These are phyloP conservation scores for Geotria australis DNA, from an alignment of 2,797 vertebrate genomes.

Conservation along the genomic window DNA sequence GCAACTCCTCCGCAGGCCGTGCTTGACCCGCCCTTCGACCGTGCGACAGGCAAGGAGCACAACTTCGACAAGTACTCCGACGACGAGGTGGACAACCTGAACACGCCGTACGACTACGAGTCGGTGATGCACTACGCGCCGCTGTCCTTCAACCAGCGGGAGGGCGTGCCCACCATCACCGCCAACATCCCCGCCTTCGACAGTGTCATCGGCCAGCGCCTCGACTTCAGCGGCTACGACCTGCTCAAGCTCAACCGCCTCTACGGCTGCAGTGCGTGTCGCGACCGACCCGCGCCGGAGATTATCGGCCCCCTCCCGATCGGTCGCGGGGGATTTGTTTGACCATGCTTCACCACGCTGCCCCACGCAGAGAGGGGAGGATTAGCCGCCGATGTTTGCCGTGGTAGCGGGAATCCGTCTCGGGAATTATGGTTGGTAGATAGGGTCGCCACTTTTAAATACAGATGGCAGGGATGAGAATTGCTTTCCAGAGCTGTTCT, in stretches of 20 bases:
- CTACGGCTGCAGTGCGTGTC: conserved; percentile 56
- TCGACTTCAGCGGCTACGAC: conserved; percentile 43
- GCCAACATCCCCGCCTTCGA: conserved; percentile 46
- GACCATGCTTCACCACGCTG: too few species aligned
- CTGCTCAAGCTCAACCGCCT: conserved; percentile 41
- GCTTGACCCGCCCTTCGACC: too few species aligned
- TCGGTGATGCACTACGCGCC: conserved; percentile 62
- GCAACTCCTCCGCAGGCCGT: too few species aligned
- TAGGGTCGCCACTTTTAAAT: too few species aligned
- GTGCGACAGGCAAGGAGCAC: conserved; percentile 16
- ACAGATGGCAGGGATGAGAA: too few species aligned
- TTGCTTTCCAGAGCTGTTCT: too few species aligned
- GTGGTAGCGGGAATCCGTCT: too few species aligned
- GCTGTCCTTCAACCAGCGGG: conserved; percentile 45
- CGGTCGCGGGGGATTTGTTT: too few species aligned
- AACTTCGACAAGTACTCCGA: conserved; percentile 48
- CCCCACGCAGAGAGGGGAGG: too few species aligned
- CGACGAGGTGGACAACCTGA: conserved; percentile 38
- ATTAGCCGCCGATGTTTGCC: too few species aligned
- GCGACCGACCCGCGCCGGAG: not conserved
- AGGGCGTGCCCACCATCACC: conserved; percentile 31
- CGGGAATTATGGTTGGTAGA: too few species aligned
- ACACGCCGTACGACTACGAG: conserved; percentile 63
- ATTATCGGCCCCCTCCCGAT: too few species aligned
- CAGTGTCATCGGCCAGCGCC: conserved; percentile 44